phyloP scores from a whole-genome alignment of 2,797 vertebrate species.

The Kryptolebias ocellatus region DNA sequence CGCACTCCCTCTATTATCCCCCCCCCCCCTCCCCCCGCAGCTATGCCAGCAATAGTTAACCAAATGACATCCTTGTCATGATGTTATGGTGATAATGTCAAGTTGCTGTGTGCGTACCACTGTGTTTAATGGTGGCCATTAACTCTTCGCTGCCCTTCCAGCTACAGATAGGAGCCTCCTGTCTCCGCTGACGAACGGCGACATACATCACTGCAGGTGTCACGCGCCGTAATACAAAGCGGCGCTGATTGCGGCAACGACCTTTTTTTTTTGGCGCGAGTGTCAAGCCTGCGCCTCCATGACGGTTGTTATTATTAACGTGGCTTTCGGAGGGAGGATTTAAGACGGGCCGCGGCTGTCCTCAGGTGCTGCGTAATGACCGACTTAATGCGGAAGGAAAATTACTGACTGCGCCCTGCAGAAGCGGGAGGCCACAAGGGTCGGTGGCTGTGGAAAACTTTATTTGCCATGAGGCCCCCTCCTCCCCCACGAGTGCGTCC shows the following conservation, averaged over 20 bases:
- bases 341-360: conserved; percentile 58
- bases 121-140: conserved; percentile 64
- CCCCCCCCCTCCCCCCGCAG: conserved; percentile 27
- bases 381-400: conserved; percentile 67
- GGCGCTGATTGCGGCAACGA: conserved; percentile 30
- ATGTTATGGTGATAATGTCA: conserved; percentile 71
- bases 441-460: conserved; percentile 64
- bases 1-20: conserved; percentile 44
- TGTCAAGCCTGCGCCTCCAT: conserved; percentile 18
- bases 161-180: conserved; percentile 45
- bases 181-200: conserved; percentile 52
- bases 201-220: conserved; percentile 50
- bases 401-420: conserved; percentile 60
- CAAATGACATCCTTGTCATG: conserved; percentile 69
- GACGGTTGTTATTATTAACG: conserved; percentile 37
- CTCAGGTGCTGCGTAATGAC: conserved; percentile 71
- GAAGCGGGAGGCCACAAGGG: conserved; percentile 45
- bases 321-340: conserved; percentile 47
- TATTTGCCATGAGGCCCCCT: conserved; percentile 69
- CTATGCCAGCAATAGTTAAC: conserved; percentile 63
- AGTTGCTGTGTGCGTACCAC: conserved; percentile 62
- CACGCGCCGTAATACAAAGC: conserved; percentile 27
- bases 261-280: conserved; percentile 8
- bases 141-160: conserved; percentile 49
- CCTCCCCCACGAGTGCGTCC: conserved; percentile 32